A percentile compares a stretch with the other conserved stretches of the same genome.
phyloP scores from a whole-genome alignment of 2,888 invertebrate genomes.

The Carabus problematicus region DNA sequence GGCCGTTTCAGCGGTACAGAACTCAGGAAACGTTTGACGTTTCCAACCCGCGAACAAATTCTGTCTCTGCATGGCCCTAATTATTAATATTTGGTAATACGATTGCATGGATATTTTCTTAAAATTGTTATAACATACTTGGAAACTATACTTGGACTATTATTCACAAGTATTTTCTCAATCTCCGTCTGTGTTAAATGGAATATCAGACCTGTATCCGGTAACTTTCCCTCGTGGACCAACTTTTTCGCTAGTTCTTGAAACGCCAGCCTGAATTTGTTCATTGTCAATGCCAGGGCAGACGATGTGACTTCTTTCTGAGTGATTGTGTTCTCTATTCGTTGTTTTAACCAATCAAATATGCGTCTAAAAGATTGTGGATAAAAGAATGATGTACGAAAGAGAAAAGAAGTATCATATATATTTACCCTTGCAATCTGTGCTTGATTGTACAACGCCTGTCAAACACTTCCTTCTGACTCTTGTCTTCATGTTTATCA shows the following conservation, averaged over 20 bases:
- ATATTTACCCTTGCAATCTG: slow-evolving; percentile 23
- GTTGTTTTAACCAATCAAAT: slow-evolving; percentile 68
- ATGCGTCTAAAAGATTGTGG: slow-evolving; percentile 66
- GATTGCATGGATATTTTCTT: not conserved
- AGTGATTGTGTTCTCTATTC: slow-evolving; percentile 68
- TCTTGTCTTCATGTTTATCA: not conserved
- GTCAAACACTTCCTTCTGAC: not conserved
- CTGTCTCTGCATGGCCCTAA: slow-evolving; percentile 22
- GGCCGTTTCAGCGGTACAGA: too few species aligned
- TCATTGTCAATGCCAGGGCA: slow-evolving; percentile 61
- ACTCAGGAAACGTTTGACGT: not conserved
- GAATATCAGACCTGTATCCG: slow-evolving; percentile 70
- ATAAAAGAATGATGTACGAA: slow-evolving; percentile 22
- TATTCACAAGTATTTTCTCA: slow-evolving; percentile 60
- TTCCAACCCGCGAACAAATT: not conserved
- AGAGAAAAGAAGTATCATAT: not conserved
- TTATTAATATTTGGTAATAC: not conserved
- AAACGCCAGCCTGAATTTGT: slow-evolving; percentile 68
- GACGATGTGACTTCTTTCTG: slow-evolving; percentile 74
- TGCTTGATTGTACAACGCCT: not conserved
- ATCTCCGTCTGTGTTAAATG: slow-evolving; percentile 74
- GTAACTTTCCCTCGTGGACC: slow-evolving; percentile 68
- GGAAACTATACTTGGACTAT: slow-evolving; percentile 49
- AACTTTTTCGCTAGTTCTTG: slow-evolving; percentile 65
- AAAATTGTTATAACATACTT: slow-evolving; percentile 48